Percentiles rank a stretch among this genome's conserved stretches.
These are phyloP conservation scores for Cordylochernes scorpioides DNA, from an alignment of 2,888 invertebrate species.

Conservation along the genomic window DNA sequence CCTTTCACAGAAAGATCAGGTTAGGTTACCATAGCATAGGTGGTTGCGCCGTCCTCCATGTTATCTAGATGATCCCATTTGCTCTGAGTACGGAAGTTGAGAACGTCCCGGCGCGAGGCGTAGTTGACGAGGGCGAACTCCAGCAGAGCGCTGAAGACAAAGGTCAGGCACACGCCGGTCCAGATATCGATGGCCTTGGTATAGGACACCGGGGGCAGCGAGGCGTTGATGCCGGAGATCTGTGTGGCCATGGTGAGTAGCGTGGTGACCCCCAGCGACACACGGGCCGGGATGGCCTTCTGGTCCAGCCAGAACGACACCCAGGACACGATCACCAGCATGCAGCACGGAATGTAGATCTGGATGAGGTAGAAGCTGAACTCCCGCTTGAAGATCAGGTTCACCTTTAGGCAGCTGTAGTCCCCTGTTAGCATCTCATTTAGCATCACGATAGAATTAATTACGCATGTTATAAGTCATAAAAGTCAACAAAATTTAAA, in stretches of 20 bases:
- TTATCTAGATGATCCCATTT: constrained; percentile 42
- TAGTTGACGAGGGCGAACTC: constrained; percentile 97
- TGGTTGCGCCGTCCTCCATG: constrained; percentile 52
- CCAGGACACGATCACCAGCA: constrained; percentile 92
- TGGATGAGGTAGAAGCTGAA: constrained; percentile 98
- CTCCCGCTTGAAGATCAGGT: constrained; percentile 82
- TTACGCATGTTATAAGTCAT: too few relatives aligned
- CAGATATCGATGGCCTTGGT: constrained; percentile 93
- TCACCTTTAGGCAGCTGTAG: constrained; percentile 92
- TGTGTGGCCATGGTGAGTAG: constrained; percentile 91
- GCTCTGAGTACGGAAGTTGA: too few relatives aligned
- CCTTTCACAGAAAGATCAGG: too few relatives aligned
- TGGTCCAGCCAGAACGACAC: constrained; percentile 86
- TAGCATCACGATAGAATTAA: too few relatives aligned
- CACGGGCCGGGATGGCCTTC: constrained; percentile 77
- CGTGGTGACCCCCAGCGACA: constrained; percentile 81
- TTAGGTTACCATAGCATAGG: constrained; percentile 80
- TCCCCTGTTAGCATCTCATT: too few relatives aligned
- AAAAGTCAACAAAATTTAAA: too few relatives aligned
- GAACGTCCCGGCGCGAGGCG: constrained; percentile 75
- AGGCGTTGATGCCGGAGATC: constrained; percentile 73
- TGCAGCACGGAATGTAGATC: constrained; percentile 96
- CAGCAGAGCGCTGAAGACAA: constrained; percentile 84
- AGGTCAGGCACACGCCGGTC: constrained; percentile 89
- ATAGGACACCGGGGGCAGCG: constrained; percentile 86